Conservation (phyloP, 2,797 vertebrate species). For the Pseudochaenichthys georgianus region DNA sequence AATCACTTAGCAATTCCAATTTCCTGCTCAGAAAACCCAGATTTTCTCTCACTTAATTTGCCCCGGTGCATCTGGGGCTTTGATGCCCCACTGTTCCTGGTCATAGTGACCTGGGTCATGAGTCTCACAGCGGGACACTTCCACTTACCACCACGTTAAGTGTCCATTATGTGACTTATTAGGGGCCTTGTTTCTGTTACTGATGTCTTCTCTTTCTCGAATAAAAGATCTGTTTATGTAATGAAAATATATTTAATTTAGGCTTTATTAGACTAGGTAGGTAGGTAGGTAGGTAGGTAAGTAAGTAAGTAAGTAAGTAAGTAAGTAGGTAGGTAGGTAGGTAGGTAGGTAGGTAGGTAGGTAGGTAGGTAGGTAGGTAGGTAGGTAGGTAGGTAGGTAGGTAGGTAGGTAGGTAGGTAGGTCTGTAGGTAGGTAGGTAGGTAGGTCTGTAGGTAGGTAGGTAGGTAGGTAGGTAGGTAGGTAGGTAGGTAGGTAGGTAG, state of each 20-base stretch:
- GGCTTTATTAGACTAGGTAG: background rate
- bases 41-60: constrained; percentile 28
- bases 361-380: too few relatives aligned
- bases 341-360: too few relatives aligned
- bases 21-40: background rate
- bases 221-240: background rate
- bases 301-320: too few relatives aligned
- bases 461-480: too few relatives aligned
- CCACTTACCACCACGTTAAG: constrained; percentile 21
- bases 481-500: too few relatives aligned
- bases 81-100: constrained; percentile 30
- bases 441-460: too few relatives aligned
- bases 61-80: background rate
- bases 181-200: background rate
- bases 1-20: background rate
- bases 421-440: too few relatives aligned
- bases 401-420: too few relatives aligned
- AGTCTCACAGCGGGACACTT: constrained; percentile 12
- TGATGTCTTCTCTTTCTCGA: background rate
- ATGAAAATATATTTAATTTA: background rate
- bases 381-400: too few relatives aligned
- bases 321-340: too few relatives aligned
- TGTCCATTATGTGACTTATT: constrained; percentile 21
- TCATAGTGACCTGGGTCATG: constrained; percentile 59
- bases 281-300: too few relatives aligned